Conservation (phyloP, 2,113 vertebrate species). For the Stercorarius parasiticus region DNA sequence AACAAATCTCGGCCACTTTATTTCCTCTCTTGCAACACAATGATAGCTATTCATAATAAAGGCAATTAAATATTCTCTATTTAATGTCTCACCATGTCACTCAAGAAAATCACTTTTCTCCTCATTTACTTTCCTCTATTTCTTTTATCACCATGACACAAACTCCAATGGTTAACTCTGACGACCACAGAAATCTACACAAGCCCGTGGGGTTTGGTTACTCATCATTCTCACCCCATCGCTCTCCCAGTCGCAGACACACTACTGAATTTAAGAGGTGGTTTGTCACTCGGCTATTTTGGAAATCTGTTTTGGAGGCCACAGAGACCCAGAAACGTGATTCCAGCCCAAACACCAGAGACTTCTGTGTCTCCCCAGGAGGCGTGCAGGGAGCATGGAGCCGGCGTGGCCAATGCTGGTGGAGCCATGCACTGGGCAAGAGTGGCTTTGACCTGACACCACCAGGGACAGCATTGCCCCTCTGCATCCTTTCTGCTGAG, state of each 20-base stretch:
- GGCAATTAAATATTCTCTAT: background rate
- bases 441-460: background rate
- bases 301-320: background rate
- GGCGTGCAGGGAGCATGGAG: rapidly evolving
- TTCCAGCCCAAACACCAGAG: background rate
- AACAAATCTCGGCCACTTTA: background rate
- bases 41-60: background rate
- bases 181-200: background rate
- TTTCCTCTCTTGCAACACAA: background rate
- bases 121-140: background rate
- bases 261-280: background rate
- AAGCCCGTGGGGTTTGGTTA: background rate
- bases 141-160: background rate
- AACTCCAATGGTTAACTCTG: background rate
- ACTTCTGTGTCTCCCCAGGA: background rate
- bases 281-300: background rate
- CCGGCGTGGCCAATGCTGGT: background rate
- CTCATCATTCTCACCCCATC: background rate
- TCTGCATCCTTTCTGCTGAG: background rate
- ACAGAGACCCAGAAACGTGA: background rate
- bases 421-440: background rate
- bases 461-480: background rate
- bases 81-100: background rate
- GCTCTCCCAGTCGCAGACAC: rapidly evolving
- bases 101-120: background rate